Base-by-base conservation (phyloP, 2,797 vertebrate genomes). In the Catamblyrhynchus diadema region DNA sequence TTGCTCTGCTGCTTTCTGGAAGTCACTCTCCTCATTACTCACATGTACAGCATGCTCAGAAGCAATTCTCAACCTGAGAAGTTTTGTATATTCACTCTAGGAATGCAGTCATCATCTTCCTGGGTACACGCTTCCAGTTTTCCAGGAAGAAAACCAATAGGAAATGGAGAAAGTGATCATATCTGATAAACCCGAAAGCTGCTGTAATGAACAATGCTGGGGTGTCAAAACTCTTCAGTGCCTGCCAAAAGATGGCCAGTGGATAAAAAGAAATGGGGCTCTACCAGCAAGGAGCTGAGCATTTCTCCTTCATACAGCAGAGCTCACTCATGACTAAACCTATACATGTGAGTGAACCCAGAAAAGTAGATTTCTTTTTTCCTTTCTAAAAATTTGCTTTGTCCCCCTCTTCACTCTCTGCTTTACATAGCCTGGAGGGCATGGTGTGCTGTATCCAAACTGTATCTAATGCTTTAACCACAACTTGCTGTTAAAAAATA, bases 101-200 rank as follows among this genome's bases (percentile, higher is more conserved):
- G 54, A 94, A 90, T 44, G 30, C 3, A 3, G 39, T 90, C 54
- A 14, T 93, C 61, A 28, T 86, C 82, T 93, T 95, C 61, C 79
- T 81, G 72, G 87, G 91, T 91, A 91, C 53, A 50, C 0, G 0
- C n/a, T 94, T 84, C 24, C 39, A 44, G 25, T 83, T 79, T 77
- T 90, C 67, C 83, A 56, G 86, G 83, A 95, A 86, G 86, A 94
- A 94, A 93, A 86, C 85, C 45, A 69, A 44, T 32, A 90, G 71
- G 81, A 96, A 95, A 82, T 1, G 2, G 65, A 91, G 50, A 30
- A 70, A 94, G 53, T 7, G 72, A 77, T 95, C 27, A 0, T 65
- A 93, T 72, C 91, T 90, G 80, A 89, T 91, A 66, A 88, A 86
- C 48, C 28, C 0, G 0, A 87, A 64, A 81, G 41, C 50, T 48